Base-by-base conservation (phyloP, 2,888 invertebrate species). In the Ptychoptera contaminata region DNA sequence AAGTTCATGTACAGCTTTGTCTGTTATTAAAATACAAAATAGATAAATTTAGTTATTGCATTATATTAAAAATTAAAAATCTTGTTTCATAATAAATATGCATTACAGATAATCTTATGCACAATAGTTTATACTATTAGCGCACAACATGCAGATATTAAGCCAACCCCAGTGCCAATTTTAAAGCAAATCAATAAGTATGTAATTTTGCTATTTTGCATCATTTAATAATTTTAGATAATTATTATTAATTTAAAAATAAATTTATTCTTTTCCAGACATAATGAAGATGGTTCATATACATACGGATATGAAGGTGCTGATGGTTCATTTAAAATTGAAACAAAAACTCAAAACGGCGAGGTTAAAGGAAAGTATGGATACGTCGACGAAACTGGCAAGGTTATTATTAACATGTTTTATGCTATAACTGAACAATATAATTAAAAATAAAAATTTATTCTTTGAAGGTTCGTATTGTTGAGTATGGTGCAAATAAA, bases 361-460 rank as follows among this genome's bases (percentile, higher is more conserved):
- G 87, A 87, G 54, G 88, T 88, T 9, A 84, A 82, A 65, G 90
- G 90, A 52, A 90, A 90, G 62, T 90, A 90, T 59, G 90, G 90
- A 2, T 90, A 87, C 69, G 81, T 82, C 46, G 90, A 88, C 58
- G 86, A 85, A 56, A 75, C 44, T 79, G 90, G 56, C 75, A 84
- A 72, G 76, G 23, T 70, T 48, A 48, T 30, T 37, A 32, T 35
- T 47, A 43, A 46, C 46, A 50, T 23, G 4, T 23, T 23, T 23
- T 23, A 5, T 5, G 7, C 3, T 23, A 5, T 23, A 23, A 23
- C 23, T n/a, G n/a, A n/a, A 23, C 23, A 7, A 23, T 23, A 23
- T 23, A 3, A 5, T 23, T 5, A 23, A 5, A 23, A 23, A 23
- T 5, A 23, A 23, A 23, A 23, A 23, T 23, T 23, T 23, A 23